Conservation (phyloP, 2,113 vertebrate genomes). For the Hucho hucho region DNA sequence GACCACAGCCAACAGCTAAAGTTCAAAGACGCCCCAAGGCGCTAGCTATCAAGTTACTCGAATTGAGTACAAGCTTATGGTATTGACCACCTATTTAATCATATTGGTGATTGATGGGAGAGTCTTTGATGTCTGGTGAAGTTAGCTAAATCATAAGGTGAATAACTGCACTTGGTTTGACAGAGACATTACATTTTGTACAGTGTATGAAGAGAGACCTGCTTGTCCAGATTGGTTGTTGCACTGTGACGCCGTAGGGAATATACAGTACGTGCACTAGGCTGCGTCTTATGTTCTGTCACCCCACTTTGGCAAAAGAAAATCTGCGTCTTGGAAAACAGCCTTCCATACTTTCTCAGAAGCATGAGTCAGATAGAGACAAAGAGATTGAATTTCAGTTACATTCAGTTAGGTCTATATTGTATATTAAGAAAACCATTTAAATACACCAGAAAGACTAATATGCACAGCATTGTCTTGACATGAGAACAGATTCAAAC, state of each 20-base stretch:
- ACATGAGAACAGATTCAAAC: background rate
- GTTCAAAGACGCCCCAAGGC: conserved; percentile 29
- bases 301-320: background rate
- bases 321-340: background rate
- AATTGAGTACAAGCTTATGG: conserved; percentile 4
- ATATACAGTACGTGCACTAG: background rate
- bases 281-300: background rate
- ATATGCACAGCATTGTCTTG: background rate
- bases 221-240: background rate
- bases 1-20: conserved; percentile 39
- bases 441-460: background rate
- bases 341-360: background rate
- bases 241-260: background rate
- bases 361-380: background rate
- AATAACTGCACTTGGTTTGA: background rate
- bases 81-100: background rate
- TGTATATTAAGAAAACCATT: background rate
- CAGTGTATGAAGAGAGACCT: background rate
- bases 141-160: background rate
- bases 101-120: background rate
- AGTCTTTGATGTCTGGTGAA: background rate
- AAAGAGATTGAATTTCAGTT: too few species aligned
- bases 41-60: conserved; percentile 8
- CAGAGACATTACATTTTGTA: background rate
- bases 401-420: too few species aligned